phyloP scores from a whole-genome alignment of 2,888 invertebrate species.

The Cantharis lateralis region DNA sequence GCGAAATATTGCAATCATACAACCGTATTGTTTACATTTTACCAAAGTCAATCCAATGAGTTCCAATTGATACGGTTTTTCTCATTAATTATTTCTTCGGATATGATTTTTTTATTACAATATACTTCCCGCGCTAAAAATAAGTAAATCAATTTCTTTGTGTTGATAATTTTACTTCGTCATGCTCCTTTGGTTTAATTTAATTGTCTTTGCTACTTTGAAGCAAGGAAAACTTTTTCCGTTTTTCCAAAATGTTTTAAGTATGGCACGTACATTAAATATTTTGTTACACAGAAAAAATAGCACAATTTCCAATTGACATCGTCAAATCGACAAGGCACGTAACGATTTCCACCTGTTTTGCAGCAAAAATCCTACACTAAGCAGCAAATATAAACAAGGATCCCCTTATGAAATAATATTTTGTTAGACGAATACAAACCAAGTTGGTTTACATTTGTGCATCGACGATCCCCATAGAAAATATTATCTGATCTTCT shows the following conservation, averaged over 20 bases:
- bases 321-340: not conserved
- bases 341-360: not conserved
- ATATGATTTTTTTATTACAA: not conserved
- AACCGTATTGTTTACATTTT: not conserved
- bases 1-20: not conserved
- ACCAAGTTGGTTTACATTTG: not conserved
- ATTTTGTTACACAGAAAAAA: not conserved
- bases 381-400: not conserved
- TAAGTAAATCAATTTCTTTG: not conserved
- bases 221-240: not conserved
- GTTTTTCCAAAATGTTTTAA: not conserved
- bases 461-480: not conserved
- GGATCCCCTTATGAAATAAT: not conserved
- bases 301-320: not conserved
- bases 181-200: not conserved
- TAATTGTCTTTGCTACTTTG: not conserved
- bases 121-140: not conserved
- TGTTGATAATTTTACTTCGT: not conserved
- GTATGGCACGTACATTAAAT: not conserved
- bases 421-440: not conserved
- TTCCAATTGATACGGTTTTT: not conserved
- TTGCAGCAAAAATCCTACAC: not conserved
- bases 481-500: not conserved
- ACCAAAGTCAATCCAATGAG: not conserved
- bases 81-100: not conserved